Percentiles rank a stretch among this genome's conserved stretches.
phyloP scores from a whole-genome alignment of 2,113 vertebrate species.

The Ceyx margarethae region DNA sequence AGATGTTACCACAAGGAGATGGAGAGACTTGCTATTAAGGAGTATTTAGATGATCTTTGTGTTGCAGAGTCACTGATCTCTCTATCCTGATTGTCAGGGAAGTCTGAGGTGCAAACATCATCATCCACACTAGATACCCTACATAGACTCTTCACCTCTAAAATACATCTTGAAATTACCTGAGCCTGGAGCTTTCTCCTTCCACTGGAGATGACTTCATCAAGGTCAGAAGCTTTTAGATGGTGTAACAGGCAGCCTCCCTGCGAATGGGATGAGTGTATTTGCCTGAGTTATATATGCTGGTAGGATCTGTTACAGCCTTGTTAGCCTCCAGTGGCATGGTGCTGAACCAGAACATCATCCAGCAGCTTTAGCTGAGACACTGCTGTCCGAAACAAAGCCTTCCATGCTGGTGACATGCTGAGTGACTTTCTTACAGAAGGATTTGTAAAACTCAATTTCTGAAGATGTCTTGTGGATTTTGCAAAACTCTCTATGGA shows the following conservation, averaged over 20 bases:
- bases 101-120: neutral
- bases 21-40: neutral
- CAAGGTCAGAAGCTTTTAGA: neutral
- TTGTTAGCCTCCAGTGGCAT: fast-evolving
- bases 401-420: neutral
- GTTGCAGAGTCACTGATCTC: neutral
- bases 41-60: neutral
- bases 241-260: neutral
- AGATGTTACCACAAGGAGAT: neutral
- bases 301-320: neutral
- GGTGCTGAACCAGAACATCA: neutral
- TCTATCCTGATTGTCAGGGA: neutral
- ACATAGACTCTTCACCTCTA: neutral
- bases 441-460: neutral
- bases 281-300: neutral
- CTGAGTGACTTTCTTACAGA: neutral
- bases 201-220: neutral
- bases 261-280: neutral
- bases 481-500: neutral
- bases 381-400: neutral
- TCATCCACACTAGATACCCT: neutral
- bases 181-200: neutral
- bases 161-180: neutral
- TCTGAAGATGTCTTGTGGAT: neutral
- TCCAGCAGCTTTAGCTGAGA: neutral